Conservation (phyloP, 2,888 invertebrate species). For the Microctonus aethiopoides region DNA sequence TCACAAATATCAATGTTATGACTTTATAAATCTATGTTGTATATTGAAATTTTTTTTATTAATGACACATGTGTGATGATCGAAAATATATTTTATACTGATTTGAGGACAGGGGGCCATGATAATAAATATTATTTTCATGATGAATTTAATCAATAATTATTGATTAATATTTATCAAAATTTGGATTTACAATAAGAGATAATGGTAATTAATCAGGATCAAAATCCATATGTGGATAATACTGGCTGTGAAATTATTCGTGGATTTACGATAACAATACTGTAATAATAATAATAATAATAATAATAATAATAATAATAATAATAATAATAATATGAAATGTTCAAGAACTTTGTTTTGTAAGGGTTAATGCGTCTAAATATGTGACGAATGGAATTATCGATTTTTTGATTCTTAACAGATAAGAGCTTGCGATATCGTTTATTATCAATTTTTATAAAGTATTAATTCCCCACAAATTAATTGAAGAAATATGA, state of each 20-base stretch:
- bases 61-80: not conserved
- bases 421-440: not conserved
- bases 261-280: not conserved
- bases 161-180: not conserved
- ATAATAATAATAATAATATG: not conserved
- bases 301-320: not conserved
- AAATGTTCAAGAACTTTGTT: not conserved
- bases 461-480: not conserved
- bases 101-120: not conserved
- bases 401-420: not conserved
- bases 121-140: not conserved
- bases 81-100: not conserved
- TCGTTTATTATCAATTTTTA: not conserved
- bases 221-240: slow-evolving; percentile 1
- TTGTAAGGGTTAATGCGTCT: not conserved
- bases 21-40: not conserved
- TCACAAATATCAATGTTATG: not conserved
- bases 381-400: not conserved
- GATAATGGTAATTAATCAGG: slow-evolving; percentile 7
- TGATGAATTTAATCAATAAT: not conserved
- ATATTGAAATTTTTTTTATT: not conserved
- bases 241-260: not conserved
- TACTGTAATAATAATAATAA: not conserved
- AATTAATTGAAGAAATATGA: not conserved
- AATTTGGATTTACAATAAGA: not conserved